These are phyloP conservation scores for Aphidius colemani DNA, from an alignment of 2,888 invertebrate species.

Conservation along the genomic window DNA sequence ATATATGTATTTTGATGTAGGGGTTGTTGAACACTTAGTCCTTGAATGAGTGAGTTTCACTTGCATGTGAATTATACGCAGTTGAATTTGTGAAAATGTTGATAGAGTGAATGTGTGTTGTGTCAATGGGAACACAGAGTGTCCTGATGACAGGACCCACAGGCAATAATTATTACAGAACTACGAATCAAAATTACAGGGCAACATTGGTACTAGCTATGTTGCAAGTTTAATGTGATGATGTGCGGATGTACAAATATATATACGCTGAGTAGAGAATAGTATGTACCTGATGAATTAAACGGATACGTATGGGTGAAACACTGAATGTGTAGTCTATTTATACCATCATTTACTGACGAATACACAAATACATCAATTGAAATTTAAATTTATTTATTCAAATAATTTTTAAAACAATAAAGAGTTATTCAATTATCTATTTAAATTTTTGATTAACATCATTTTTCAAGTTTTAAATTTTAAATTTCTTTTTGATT, in stretches of 20 bases:
- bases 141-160: slow-evolving; percentile 56
- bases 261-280: no score
- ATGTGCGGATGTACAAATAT: slow-evolving; percentile 20
- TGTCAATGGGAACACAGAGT: slow-evolving; percentile 26
- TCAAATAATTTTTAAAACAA: neutral
- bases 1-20: slow-evolving; percentile 9
- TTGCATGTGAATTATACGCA: slow-evolving; percentile 34
- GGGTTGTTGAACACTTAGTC: slow-evolving; percentile 14
- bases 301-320: slow-evolving; percentile 18
- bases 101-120: neutral
- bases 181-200: slow-evolving; percentile 59
- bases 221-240: slow-evolving; percentile 22
- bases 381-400: no score
- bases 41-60: neutral
- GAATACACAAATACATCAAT: neutral
- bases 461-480: no score
- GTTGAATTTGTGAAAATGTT: neutral
- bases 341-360: slow-evolving; percentile 37
- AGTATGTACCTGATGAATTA: neutral
- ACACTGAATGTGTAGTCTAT: slow-evolving; percentile 21
- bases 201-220: slow-evolving; percentile 40
- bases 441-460: neutral
- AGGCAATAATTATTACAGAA: slow-evolving; percentile 58
- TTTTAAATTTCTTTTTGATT: no score
- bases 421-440: no score